Percentiles rank a stretch among this genome's conserved stretches.
Conservation (phyloP, 2,888 invertebrate species). For the Drosophila paracracens region DNA sequence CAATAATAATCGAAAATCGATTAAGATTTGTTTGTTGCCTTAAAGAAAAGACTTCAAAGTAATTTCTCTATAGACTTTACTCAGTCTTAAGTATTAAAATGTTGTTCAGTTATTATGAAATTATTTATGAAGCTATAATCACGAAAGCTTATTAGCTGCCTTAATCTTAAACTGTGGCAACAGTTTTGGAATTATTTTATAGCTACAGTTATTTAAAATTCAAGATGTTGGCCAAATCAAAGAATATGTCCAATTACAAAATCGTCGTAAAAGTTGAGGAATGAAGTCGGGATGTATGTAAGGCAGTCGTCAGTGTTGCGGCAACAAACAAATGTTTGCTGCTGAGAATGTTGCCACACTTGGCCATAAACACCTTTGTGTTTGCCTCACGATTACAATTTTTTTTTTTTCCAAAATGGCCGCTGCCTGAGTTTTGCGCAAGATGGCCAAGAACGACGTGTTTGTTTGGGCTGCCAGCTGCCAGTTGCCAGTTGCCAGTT, state of each 20-base stretch:
- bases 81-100: neutral
- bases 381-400: constrained; percentile 42
- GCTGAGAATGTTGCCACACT: constrained; percentile 53
- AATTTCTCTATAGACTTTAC: neutral
- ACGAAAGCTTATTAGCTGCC: neutral
- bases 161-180: neutral
- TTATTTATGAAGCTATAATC: neutral
- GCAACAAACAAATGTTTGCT: constrained; percentile 13
- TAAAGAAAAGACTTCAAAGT: neutral
- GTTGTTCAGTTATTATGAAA: neutral
- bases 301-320: neutral
- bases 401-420: constrained; percentile 63
- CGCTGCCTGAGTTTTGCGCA: constrained; percentile 63
- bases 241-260: neutral
- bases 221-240: neutral
- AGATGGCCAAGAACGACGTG: constrained; percentile 70
- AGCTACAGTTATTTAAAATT: neutral
- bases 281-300: neutral
- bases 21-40: neutral
- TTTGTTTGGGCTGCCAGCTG: constrained; percentile 37
- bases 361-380: constrained; percentile 52
- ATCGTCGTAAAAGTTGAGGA: constrained; percentile 5
- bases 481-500: constrained; percentile 38
- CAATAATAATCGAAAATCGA: neutral
- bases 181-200: no score